Conservation (phyloP, 2,797 vertebrate species). For the Xiphophorus birchmanni region DNA sequence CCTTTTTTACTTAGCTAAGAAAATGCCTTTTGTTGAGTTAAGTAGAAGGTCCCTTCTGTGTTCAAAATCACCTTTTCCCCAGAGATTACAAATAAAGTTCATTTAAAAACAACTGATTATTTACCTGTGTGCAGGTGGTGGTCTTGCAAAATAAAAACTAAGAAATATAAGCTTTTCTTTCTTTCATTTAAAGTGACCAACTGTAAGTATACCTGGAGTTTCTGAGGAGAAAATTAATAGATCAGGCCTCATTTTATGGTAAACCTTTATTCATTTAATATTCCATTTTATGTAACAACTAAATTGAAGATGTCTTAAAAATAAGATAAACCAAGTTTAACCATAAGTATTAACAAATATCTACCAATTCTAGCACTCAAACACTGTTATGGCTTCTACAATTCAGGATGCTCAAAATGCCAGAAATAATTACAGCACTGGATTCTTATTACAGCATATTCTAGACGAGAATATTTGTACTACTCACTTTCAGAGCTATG, state of each 20-base stretch:
- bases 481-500: slow-evolving; percentile 67
- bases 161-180: background rate
- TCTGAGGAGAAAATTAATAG: slow-evolving; percentile 10
- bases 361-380: background rate
- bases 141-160: background rate
- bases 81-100: background rate
- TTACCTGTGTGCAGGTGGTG: background rate
- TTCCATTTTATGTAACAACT: slow-evolving; percentile 14
- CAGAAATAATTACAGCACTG: background rate
- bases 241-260: slow-evolving; percentile 17
- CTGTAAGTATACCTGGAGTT: background rate
- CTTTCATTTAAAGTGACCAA: background rate
- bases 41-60: background rate
- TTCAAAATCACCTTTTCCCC: background rate
- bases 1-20: background rate
- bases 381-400: slow-evolving; percentile 1
- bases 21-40: background rate
- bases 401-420: background rate
- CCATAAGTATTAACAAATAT: background rate
- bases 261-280: slow-evolving; percentile 36
- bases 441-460: slow-evolving; percentile 6
- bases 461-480: slow-evolving; percentile 12
- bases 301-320: slow-evolving; percentile 8
- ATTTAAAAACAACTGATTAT: background rate
- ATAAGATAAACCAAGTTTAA: background rate